Base-by-base conservation (phyloP, 53 echinoderm and acorn worm genomes). In the Echinarachnius parma region DNA sequence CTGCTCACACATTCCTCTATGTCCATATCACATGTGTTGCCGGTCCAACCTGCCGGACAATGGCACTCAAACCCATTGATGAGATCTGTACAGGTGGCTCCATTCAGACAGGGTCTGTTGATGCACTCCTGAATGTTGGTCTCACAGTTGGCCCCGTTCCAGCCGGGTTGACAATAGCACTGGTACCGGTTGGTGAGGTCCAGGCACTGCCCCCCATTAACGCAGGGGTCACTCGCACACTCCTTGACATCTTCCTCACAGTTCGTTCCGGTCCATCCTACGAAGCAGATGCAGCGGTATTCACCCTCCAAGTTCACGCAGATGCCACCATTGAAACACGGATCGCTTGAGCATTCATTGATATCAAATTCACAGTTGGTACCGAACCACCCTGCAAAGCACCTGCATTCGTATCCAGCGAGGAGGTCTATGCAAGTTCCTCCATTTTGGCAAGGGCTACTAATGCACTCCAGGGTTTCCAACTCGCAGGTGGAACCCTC, bases 51-150 rank as follows among this genome's bases (percentile, higher is more conserved):
- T 30, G 78, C 62, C 11, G 74, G 77, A 50, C 87, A 86, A 4
- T 78, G 23, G 30, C 87, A 86, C 25, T 31, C 39, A 54, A 63
- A 86, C 22, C 77, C 77, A 37, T 77, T 86, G 64, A 78, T 46
- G 21, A 25, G 72, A 42, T 84, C 57, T 18, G 33, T 32, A 28
- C 84, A 84, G 0, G 78, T 84, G 18, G 84, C 58, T 2, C 32
- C 58, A 26, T 52, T 46, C 42, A 71, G 70, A 58, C 84, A 84
- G 3, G 84, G 84, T 28, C 53, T 57, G 72, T 79, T 84, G 13
- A 28, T 20, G 28, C 86, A 86, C 52, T 86, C 86, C 39, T 86
- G 47, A 7, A 86, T 54, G 50, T 86, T 35, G 31, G 48, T 28
- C n/a, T 76, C 80, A 45, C 86, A 86, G 53, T 72, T 56, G 37